Evolutionary conservation across 2,888 invertebrate species (phyloP), one percentile per base, ranked within the genome.

Genomic region (Diploptera punctata): DNA sequence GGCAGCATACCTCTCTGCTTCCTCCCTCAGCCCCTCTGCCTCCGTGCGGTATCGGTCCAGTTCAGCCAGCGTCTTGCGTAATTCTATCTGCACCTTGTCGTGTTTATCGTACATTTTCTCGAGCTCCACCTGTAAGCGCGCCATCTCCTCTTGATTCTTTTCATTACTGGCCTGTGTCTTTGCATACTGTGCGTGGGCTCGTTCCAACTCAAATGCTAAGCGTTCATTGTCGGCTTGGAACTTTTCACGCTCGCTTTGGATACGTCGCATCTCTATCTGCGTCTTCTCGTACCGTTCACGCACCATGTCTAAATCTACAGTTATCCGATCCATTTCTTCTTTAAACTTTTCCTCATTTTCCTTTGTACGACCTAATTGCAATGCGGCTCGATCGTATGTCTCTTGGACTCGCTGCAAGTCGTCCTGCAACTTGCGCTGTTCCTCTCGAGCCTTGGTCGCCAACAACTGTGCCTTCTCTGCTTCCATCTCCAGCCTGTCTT

Each of bases 101-200:
- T 94, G 93, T 78, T 95, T 95, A 79, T 96, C 96, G 79, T 94
- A 93, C 87, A 94, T 91, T 83, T 95, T 96, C 81, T 96, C 96
- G 57, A 94, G 86, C 83, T 96, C 96, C 68, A 94, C 87, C 80
- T 95, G 93, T 78, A 95, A 89, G 78, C 95, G 87, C 0, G 94
- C 92, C 78, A 94, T 89, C 84, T 97, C 97, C 81, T 97, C 96
- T 81, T 95, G 95, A 68, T 93, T 91, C 80, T 95, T 94, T 80
- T 96, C 96, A 75, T 94, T 91, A 5, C 91, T 90, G 13, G 91
- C 91, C 80, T 93, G 94, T 13, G 93, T 91, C 84, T 97, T 96
- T 75, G 90, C 91, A 79, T 92, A 90, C 80, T 95, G 95, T 72
- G 93, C 91, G 84, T 95, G 94, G 0, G 94, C 91, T 75, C 96